Base-by-base conservation (phyloP, 2,888 invertebrate species). In the Gibbula magus region DNA sequence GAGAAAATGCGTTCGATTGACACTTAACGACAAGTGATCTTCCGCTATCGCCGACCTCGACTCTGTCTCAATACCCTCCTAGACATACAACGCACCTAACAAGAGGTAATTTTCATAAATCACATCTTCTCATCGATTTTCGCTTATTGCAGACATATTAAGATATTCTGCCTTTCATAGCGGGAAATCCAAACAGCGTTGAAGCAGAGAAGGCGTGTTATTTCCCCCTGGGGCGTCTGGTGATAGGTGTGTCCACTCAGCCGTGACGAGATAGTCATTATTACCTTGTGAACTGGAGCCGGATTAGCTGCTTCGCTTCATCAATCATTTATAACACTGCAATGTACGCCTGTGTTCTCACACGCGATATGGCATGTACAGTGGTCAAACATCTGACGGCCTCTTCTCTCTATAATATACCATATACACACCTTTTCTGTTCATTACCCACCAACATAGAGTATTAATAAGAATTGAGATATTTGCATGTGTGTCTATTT, bases 61-160 rank as follows among this genome's bases (percentile, higher is more conserved):
- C 25, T 10, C 35, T 16, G 70, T 20, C 70, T 35, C 70, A 39
- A 70, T 35, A 35, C 29, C 70, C n/a, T 70, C n/a, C 70, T 70
- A 70, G 70, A 70, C 70, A 20, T 70, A 35, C 20, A 32, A 32
- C 29, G 32, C 29, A 70, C 70, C 70, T 70, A 70, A 70, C 70
- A 70, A 70, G 70, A 20, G 39, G 70, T 70, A 70, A 70, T 70
- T 70, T 70, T 70, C 70, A 70, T 70, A 70, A 70, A 70, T 70
- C 70, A 70, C 39, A 70, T 70, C 70, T 32, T 35, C 13, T 20
- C 70, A 70, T 70, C 70, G 70, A 70, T 70, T 70, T 70, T 70
- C 70, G 70, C 70, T 70, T 70, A 70, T 70, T 32, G 70, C 70
- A 35, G 70, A 70, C 70, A 70, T 70, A 70, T 70, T 70, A 70